Conservation (phyloP, 2,113 vertebrate species). For the Cyprinus carpio region DNA sequence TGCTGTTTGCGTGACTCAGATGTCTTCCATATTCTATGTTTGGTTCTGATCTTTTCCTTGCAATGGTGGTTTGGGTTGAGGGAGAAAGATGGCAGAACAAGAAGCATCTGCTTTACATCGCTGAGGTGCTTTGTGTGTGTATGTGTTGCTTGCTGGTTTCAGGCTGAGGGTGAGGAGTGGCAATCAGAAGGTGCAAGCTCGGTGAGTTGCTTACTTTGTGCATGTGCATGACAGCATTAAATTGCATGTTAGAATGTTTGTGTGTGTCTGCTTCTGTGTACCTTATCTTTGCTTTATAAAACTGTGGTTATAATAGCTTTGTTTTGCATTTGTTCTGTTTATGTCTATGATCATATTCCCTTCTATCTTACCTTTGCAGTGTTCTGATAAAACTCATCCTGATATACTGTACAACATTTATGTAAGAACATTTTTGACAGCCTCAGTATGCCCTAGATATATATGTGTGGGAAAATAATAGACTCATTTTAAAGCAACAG, state of each 20-base stretch:
- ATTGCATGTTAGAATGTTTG: neutral
- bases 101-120: conserved; percentile 29
- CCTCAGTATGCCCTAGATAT: neutral
- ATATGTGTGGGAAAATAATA: neutral
- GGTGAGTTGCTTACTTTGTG: conserved; percentile 64
- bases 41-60: conserved; percentile 27
- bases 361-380: neutral
- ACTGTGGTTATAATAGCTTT: neutral
- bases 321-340: neutral
- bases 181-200: conserved; percentile 64
- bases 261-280: conserved; percentile 1
- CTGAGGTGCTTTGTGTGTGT: conserved; percentile 34
- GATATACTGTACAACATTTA: neutral
- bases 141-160: conserved; percentile 52
- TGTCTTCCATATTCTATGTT: neutral
- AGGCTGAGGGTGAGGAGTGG: conserved; percentile 67
- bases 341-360: neutral
- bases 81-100: neutral
- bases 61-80: neutral
- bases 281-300: neutral
- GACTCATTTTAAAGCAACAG: neutral
- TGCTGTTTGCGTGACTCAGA: neutral
- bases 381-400: neutral
- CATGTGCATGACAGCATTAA: neutral
- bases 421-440: neutral